Evolutionary conservation across 2,888 invertebrate species (phyloP), one percentile per base, ranked within the genome.

Genomic region (Incurvaria masculella): DNA sequence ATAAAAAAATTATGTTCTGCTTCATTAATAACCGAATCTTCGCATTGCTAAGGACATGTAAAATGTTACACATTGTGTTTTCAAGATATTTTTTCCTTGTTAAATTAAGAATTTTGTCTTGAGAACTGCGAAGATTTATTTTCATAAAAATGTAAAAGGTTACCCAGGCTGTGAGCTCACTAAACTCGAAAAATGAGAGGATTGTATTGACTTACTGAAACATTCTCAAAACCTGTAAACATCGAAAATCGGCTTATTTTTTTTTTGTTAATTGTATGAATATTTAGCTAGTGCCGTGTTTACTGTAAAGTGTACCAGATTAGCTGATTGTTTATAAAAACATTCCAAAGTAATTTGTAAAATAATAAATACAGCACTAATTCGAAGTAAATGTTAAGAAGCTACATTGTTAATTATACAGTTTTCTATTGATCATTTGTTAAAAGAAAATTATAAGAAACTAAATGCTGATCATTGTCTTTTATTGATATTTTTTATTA

Each of bases 351-450:
- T 76, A 75, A 33, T 73, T 71, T 75, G 75, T 76, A 73, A 66
- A 71, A 74, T 76, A 78, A 74, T 74, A 73, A 73, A 71, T 74
- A 73, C 78, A 76, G 66, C 69, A 68, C 73, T 75, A 75, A 72
- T 75, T 75, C 68, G 72, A 72, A 72, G 69, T 75, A 76, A 75
- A 72, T 75, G 74, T 76, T 76, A 76, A 76, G 76, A 75, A 67
- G 68, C 75, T 76, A 74, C 76, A 66, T 78, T 78, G 78, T 78
- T 78, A 75, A 78, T 76, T 76, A 76, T 78, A 75, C 76, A 78
- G 75, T 78, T 78, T 78, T 78, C 76, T 78, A 78, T 78, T 78
- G 78, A 78, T 76, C 74, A 78, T 78, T 78, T 78, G 78, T 78
- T 78, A 76, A 76, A 73, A 76, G 76, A 78, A 78, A 78, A 78